Conservation (phyloP, 2,797 vertebrate genomes). For the Bradypodion pumilum region DNA sequence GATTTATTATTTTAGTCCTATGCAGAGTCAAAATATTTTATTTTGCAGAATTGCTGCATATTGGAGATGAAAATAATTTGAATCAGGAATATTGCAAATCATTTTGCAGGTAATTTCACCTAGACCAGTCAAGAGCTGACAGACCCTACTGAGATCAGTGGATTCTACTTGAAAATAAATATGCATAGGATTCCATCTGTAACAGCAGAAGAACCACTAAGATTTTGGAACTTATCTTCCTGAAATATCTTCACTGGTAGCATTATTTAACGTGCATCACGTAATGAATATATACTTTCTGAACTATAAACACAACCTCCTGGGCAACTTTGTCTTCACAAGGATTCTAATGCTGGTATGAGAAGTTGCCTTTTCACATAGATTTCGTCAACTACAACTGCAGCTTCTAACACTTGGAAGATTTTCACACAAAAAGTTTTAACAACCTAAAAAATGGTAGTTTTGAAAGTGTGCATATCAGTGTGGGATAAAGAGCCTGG, state of each 20-base stretch:
- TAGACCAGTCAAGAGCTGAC: too few relatives aligned
- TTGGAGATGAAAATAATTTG: neutral
- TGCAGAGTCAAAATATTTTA: neutral
- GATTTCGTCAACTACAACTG: neutral
- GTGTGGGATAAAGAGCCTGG: too few relatives aligned
- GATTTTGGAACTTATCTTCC: neutral
- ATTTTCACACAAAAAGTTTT: neutral
- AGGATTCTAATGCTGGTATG: neutral
- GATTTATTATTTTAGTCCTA: neutral
- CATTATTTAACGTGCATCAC: neutral
- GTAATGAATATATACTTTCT: neutral
- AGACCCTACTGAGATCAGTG: neutral
- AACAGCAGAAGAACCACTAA: neutral
- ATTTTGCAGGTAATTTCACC: neutral
- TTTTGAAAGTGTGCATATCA: neutral
- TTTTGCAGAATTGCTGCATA: neutral
- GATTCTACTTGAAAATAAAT: neutral
- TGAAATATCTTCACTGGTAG: neutral
- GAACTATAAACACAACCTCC: neutral
- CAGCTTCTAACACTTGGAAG: neutral
- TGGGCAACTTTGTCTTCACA: neutral
- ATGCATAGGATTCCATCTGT: neutral
- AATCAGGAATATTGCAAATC: neutral
- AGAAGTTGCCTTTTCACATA: neutral
- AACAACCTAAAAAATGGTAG: neutral